These are phyloP conservation scores for Diogma glabrata DNA, from an alignment of 2,888 invertebrate species.

Conservation along the genomic window DNA sequence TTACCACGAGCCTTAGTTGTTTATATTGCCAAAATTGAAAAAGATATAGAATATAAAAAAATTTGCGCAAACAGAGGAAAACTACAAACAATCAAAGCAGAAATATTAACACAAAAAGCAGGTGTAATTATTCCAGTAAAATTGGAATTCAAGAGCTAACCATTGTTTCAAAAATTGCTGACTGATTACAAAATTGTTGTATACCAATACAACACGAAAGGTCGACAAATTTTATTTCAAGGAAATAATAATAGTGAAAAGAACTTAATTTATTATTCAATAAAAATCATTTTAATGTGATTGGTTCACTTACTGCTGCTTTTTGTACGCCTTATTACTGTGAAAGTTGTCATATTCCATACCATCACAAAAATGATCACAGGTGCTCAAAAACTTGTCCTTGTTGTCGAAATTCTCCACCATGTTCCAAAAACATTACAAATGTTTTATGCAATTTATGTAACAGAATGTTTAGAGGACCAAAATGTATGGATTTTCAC, in stretches of 20 bases:
- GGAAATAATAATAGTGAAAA: not conserved
- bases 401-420: no score
- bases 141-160: no score
- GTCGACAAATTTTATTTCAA: not conserved
- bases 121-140: not conserved
- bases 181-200: not conserved
- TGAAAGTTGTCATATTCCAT: not conserved
- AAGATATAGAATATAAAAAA: no score
- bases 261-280: not conserved
- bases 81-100: not conserved
- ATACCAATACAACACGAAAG: not conserved
- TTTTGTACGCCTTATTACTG: not conserved
- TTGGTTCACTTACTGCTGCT: not conserved
- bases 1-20: not conserved
- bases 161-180: not conserved
- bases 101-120: not conserved
- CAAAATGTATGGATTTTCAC: not conserved
- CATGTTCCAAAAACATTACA: not conserved
- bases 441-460: not conserved
- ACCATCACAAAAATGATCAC: not conserved
- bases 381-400: no score
- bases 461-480: not conserved
- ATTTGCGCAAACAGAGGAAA: not conserved
- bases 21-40: not conserved
- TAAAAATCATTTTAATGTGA: not conserved